A percentile compares a stretch with the other conserved stretches of the same genome.
Evolutionary conservation across 35 echinoderm and acorn worm genomes (phyloP).

Genomic region (Chiridota heheva): DNA sequence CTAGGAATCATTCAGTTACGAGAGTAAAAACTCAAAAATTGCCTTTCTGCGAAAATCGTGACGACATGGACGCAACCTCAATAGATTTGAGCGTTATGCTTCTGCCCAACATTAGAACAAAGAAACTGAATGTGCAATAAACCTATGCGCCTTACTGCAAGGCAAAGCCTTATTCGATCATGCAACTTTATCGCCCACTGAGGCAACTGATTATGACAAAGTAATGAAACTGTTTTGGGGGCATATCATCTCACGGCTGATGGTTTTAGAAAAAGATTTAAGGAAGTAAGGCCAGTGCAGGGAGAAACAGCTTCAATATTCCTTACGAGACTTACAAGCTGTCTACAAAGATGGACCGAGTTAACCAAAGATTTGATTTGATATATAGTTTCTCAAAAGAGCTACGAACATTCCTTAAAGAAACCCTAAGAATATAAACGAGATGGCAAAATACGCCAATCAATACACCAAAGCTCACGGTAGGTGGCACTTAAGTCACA

Average conservation of each 20-base stretch:
- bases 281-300: neutral
- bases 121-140: slow-evolving; percentile 21
- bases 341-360: slow-evolving; percentile 23
- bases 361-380: slow-evolving; percentile 31
- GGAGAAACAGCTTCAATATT: slow-evolving; percentile 24
- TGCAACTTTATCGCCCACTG: slow-evolving; percentile 5
- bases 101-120: slow-evolving; percentile 19
- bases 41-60: slow-evolving; percentile 44
- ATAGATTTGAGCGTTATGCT: slow-evolving; percentile 59
- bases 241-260: slow-evolving; percentile 14
- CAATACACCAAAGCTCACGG: slow-evolving; percentile 24
- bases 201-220: slow-evolving; percentile 23
- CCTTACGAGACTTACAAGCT: slow-evolving; percentile 9
- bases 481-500: neutral
- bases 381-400: slow-evolving; percentile 7
- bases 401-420: slow-evolving; percentile 40
- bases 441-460: slow-evolving; percentile 37
- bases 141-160: slow-evolving; percentile 20
- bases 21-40: slow-evolving; percentile 45
- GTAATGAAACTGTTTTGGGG: slow-evolving; percentile 13
- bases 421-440: slow-evolving; percentile 5
- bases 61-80: slow-evolving; percentile 63
- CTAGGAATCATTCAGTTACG: neutral
- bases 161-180: slow-evolving; percentile 21
- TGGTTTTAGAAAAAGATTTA: slow-evolving; percentile 41